These are phyloP conservation scores for Podargus strigoides DNA, from an alignment of 2,797 vertebrate genomes.

Conservation along the genomic window DNA sequence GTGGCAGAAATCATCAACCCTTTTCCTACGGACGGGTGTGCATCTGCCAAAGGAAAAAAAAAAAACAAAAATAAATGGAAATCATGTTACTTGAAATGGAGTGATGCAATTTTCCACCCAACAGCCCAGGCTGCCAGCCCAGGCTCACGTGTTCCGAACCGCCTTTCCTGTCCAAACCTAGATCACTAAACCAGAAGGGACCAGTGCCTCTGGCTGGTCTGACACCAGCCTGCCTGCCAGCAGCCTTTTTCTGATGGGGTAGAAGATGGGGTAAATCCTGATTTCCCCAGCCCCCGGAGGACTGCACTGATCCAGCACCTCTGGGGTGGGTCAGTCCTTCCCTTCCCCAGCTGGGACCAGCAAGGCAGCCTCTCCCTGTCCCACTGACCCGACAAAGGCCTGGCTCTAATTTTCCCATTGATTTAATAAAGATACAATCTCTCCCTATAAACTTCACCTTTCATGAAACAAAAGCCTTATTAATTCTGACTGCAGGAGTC, in stretches of 20 bases:
- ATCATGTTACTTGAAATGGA: background rate
- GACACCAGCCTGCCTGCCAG: background rate
- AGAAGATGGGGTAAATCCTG: background rate
- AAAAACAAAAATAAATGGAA: background rate
- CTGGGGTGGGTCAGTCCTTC: background rate
- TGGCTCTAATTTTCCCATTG: background rate
- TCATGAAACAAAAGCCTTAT: conserved; percentile 30
- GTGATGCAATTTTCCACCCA: background rate
- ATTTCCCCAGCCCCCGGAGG: background rate
- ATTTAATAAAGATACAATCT: conserved; percentile 36
- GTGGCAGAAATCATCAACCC: background rate
- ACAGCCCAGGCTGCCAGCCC: background rate
- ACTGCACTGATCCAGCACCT: background rate
- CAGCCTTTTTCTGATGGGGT: background rate
- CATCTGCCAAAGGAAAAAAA: background rate
- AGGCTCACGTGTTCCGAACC: background rate
- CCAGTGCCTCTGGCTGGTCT: background rate
- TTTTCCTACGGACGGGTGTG: rapidly evolving
- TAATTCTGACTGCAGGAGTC: background rate
- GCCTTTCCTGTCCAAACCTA: background rate
- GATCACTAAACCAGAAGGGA: background rate
- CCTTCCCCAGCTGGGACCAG: background rate
- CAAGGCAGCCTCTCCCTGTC: background rate
- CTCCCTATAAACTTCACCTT: background rate
- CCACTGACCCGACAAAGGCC: background rate